Evolutionary conservation across 64 coral and sea anemone genomes (phyloP), one percentile per base, ranked within the genome.

Genomic region (Montipora capricornis): DNA sequence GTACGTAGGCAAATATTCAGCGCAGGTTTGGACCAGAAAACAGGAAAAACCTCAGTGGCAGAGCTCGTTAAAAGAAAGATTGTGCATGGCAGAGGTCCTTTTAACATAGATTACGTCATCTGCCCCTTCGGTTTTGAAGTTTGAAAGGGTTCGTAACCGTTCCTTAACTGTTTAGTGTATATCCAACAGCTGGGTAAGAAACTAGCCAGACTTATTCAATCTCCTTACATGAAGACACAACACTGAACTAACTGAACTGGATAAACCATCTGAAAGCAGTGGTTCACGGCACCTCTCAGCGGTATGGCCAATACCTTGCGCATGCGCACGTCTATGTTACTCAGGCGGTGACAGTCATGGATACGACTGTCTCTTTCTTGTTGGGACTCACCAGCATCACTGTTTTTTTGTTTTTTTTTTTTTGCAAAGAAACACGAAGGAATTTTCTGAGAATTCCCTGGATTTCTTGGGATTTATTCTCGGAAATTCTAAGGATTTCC

Each of bases 1-100:
- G 81, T 84, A 84, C 81, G 55, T 84, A 84, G 81, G 19, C 81
- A 84, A 60, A 64, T 84, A 84, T 84, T 20, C 51, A 84, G 81
- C 1, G 49, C 24, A 84, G 81, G 37, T 64, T 57, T 58, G 81
- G n/a, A 74, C 3, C 0, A 26, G 71, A 20, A 74, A 26, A 74
- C 71, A 8, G 71, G n/a, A 74, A 74, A 29, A 74, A 22, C 6
- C 71, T 74, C 12, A 74, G 71, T 74, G 71, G 24, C 71, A 26
- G n/a, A 24, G 71, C 22, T 29, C 71, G 0, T 74, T 74, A 74
- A 29, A 74, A 74, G 22, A 74, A 74, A 37, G 71, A 37, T 74
- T 74, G 71, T 29, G 71, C 71, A 74, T 74, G 71, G 71, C 71
- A 74, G n/a, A 9, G 71, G 71, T 74, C 7, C 71, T 74, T 74